Evolutionary conservation across 1,140 invertebrate species (phyloP).

Genomic region (Pseudomyrmex sp.): DNA sequence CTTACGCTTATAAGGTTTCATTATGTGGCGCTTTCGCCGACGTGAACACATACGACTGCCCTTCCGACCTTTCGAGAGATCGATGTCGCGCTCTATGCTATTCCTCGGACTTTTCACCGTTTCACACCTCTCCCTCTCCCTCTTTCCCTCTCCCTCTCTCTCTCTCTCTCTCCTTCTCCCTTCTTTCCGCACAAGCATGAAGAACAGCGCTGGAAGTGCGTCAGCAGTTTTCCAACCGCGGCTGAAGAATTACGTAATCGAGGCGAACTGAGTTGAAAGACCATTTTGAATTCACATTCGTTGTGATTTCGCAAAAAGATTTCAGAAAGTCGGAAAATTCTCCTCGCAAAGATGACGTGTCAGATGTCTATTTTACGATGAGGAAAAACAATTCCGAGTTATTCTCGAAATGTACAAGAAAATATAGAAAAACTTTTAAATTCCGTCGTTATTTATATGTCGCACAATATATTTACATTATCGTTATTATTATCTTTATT

Average conservation of each 20-base stretch:
- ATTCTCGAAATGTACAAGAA: neutral
- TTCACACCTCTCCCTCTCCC: neutral
- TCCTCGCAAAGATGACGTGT: constrained; percentile 2
- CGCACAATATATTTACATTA: neutral
- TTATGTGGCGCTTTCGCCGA: constrained; percentile 40
- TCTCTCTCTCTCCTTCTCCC: too few relatives aligned
- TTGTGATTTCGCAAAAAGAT: constrained; percentile 10
- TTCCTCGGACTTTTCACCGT: constrained; percentile 43
- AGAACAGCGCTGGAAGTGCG: constrained; percentile 14
- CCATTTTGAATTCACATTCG: constrained; percentile 20
- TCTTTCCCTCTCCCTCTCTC: too few relatives aligned
- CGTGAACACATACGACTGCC: constrained; percentile 16
- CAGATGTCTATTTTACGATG: constrained; percentile 13
- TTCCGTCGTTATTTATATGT: too few relatives aligned
- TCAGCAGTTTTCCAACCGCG: constrained; percentile 49
- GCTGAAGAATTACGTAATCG: constrained; percentile 41
- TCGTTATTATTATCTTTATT: constrained; percentile 1
- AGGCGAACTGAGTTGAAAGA: constrained; percentile 36
- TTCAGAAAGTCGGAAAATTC: neutral
- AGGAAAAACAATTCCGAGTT: neutral
- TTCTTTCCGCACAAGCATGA: neutral
- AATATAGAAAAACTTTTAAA: too few relatives aligned
- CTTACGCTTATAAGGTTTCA: constrained; percentile 63
- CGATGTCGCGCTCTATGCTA: constrained; percentile 41
- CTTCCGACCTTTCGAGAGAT: constrained; percentile 49